Base-by-base conservation (phyloP, 1,140 invertebrate genomes). In the Drosophila arizonae region DNA sequence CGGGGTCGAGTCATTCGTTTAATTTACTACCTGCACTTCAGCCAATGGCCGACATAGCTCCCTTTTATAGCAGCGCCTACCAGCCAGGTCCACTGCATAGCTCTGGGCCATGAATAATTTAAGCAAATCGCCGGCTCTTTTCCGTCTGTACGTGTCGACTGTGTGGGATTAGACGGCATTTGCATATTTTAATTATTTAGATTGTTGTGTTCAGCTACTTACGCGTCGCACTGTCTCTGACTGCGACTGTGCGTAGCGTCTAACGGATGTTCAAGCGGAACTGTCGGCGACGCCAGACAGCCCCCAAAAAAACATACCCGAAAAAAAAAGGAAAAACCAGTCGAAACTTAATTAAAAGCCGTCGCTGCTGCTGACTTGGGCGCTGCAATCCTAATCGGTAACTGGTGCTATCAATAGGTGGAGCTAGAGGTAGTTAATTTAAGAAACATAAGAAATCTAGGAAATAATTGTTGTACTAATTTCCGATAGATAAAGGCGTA, bases 181-280 rank as follows among this genome's bases (percentile, higher is more conserved):
- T 88, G 84, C 84, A 88, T 88, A 88, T 88, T 88, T 88, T 88
- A 88, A 88, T 88, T 88, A 88, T 88, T 88, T 88, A 88, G 80
- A 88, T 88, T 84, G 84, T 80, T 88, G 73, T 79, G 74, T 68
- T 69, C 72, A 82, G 76, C 84, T 88, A 88, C 84, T 87, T 88
- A 77, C 73, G 43, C 58, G n/a, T 17, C 6, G 41, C 43, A 21
- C 21, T 48, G 9, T 68, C 21, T 33, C 52, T 51, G 24, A 15
- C 52, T 39, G 51, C 28, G 26, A 50, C 65, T 58, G 60, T 61
- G 57, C 66, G 72, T 55, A 39, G 11, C n/a, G 15, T 46, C 43
- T n/a, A 73, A 41, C 79, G 79, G 79, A 77, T 61, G 64, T 41
- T 17, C 41, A 41, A 77, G 54, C 84, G 78, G 62, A 79, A 81